Evolutionary conservation across 1,140 invertebrate genomes (phyloP), one percentile per base, ranked within the genome.

Genomic region (Magallana ariakensis): DNA sequence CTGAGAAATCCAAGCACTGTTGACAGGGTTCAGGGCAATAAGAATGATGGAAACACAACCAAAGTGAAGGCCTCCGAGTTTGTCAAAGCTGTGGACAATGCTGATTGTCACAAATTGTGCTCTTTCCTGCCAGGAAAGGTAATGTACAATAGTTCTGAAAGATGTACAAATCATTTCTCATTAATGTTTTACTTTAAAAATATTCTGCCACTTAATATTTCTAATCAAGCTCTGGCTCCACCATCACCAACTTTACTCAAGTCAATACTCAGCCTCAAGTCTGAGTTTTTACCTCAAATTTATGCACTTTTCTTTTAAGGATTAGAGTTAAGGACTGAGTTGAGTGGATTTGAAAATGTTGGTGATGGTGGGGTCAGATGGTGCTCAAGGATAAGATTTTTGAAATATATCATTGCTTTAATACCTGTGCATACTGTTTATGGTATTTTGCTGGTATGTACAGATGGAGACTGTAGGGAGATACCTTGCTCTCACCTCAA

Each of bases 1-100:
- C 81, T 94, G n/a, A 85, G 87, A 11, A 89, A 86, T 16, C 89
- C 91, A 8, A 82, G 75, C 5, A 15, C 8, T 0, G n/a, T 85
- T 10, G 54, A 22, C 9, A 87, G 13, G 22, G 33, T 22, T 33
- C 13, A 22, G 70, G 57, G 22, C 26, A 46, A 58, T 62, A 82
- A n/a, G 8, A 15, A 66, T 15, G n/a, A 83, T 58, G 8, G 55
- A 22, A n/a, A 33, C 86, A 75, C 9, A n/a, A 9, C 26, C 55
- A 75, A 16, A 7, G 46, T 85, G 16, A 75, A 11, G 16, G 53
- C 53, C 53, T 7, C 60, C 8, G 46, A 53, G 15, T 85, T 53
- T 75, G n/a, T 75, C 33, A 75, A 3, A 7, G 46, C 56, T 70
- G 62, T 54, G 3, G 16, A 66, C 16, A 85, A 54, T 70, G 33